Evolutionary conservation across 2,888 invertebrate genomes (phyloP).

Genomic region (Drosophila percnosoma): DNA sequence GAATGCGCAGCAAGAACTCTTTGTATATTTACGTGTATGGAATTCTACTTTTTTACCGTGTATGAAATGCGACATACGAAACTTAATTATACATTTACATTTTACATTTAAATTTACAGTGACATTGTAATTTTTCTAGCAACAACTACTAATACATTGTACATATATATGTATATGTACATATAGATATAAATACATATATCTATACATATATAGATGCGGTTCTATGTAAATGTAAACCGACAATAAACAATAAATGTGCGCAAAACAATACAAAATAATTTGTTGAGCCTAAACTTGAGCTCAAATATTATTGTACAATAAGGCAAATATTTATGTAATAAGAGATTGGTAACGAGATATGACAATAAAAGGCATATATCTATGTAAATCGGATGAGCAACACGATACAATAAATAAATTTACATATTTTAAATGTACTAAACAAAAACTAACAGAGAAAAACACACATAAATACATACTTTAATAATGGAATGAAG

Average conservation of each 20-base stretch:
- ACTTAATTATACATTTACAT: conserved; percentile 66
- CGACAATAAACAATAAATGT: conserved; percentile 66
- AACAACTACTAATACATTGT: conserved; percentile 53
- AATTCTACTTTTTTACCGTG: conserved; percentile 75
- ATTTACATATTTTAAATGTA: conserved; percentile 73
- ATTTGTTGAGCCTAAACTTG: conserved; percentile 53
- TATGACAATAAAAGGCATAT: conserved; percentile 70
- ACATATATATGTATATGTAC: conserved; percentile 7
- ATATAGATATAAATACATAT: background rate
- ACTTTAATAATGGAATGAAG: conserved; percentile 32
- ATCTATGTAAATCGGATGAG: conserved; percentile 40
- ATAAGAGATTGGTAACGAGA: conserved; percentile 37
- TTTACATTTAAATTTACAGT: conserved; percentile 57
- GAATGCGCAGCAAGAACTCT: conserved; percentile 38
- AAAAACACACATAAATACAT: conserved; percentile 30
- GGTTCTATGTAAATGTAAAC: conserved; percentile 59
- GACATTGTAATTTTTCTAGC: conserved; percentile 73
- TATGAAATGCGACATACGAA: conserved; percentile 35
- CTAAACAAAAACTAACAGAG: conserved; percentile 31
- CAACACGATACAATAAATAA: conserved; percentile 60
- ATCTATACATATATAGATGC: conserved; percentile 24
- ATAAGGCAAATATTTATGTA: conserved; percentile 45
- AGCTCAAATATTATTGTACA: conserved; percentile 52
- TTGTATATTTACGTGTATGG: conserved; percentile 70
- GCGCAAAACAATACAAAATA: conserved; percentile 37